Percentiles rank a stretch among this genome's conserved stretches.
Conservation (phyloP, 2,113 vertebrate genomes). For the Oncorhynchus tshawytscha region DNA sequence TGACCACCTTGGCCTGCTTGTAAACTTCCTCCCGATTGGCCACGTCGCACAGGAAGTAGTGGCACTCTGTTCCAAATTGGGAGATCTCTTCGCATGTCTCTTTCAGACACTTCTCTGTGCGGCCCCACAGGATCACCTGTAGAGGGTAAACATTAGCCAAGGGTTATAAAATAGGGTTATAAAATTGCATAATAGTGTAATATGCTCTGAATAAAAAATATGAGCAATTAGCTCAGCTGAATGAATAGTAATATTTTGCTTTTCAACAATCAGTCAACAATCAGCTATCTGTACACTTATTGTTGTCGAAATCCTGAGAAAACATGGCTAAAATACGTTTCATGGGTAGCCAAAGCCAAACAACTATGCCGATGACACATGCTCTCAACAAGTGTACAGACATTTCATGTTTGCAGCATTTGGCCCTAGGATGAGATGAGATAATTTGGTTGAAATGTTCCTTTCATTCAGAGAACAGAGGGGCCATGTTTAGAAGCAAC, state of each 20-base stretch:
- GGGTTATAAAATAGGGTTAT: neutral
- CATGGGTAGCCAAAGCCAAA: too few relatives aligned
- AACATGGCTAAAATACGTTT: too few relatives aligned
- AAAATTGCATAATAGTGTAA: too few relatives aligned
- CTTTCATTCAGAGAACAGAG: slow-evolving; percentile 43
- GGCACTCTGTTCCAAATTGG: slow-evolving; percentile 85
- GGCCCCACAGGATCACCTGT: slow-evolving; percentile 94
- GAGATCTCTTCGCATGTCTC: slow-evolving; percentile 88
- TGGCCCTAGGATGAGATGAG: slow-evolving; percentile 7
- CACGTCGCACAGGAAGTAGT: slow-evolving; percentile 94
- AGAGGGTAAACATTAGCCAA: too few relatives aligned
- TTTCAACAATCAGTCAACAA: too few relatives aligned
- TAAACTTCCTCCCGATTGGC: slow-evolving; percentile 97
- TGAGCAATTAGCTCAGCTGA: too few relatives aligned
- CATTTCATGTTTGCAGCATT: neutral
- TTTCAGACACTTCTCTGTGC: slow-evolving; percentile 92
- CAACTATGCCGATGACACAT: too few relatives aligned
- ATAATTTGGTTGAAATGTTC: slow-evolving; percentile 33
- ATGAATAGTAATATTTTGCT: too few relatives aligned
- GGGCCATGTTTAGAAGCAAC: slow-evolving; percentile 58
- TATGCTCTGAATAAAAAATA: too few relatives aligned
- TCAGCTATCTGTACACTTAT: too few relatives aligned
- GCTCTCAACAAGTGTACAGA: neutral
- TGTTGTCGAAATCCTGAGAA: too few relatives aligned
- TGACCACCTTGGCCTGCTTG: slow-evolving; percentile 88